phyloP scores from a whole-genome alignment of 2,113 vertebrate genomes.

The Amia ocellicauda region DNA sequence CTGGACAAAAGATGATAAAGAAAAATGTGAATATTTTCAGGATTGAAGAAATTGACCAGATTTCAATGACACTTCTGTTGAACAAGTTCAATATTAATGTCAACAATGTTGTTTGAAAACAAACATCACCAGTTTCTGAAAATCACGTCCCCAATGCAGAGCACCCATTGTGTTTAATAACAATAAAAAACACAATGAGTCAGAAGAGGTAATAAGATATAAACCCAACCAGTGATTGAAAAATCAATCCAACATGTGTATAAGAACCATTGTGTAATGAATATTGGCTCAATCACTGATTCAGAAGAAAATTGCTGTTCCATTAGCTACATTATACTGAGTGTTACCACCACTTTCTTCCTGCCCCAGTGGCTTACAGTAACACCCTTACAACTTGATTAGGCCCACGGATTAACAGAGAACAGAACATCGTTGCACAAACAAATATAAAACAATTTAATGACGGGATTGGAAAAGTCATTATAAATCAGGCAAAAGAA shows the following conservation, averaged over 20 bases:
- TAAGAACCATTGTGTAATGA: slow-evolving; percentile 16
- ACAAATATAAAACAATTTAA: slow-evolving; percentile 43
- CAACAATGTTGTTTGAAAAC: too few relatives aligned
- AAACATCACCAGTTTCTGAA: too few relatives aligned
- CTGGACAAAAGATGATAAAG: too few relatives aligned
- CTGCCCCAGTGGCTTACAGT: slow-evolving; percentile 13
- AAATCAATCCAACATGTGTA: slow-evolving; percentile 17
- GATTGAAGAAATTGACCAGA: too few relatives aligned
- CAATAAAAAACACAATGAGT: background rate
- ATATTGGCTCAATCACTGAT: slow-evolving; percentile 21
- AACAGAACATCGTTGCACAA: slow-evolving; percentile 43
- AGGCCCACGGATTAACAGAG: slow-evolving; percentile 24
- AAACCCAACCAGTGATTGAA: background rate
- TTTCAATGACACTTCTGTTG: too few relatives aligned
- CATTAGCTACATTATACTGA: slow-evolving; percentile 23
- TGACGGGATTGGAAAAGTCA: slow-evolving; percentile 37
- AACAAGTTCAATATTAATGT: too few relatives aligned
- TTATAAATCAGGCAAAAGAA: slow-evolving; percentile 23
- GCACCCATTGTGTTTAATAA: slow-evolving; percentile 3
- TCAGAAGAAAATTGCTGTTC: slow-evolving; percentile 7
- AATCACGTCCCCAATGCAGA: background rate
- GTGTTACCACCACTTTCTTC: slow-evolving; percentile 23
- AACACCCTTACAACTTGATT: slow-evolving; percentile 15
- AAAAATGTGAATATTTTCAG: too few relatives aligned
- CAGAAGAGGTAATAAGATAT: background rate